Base-by-base conservation (phyloP, 2,888 invertebrate genomes). In the Leptinotarsa juncta region DNA sequence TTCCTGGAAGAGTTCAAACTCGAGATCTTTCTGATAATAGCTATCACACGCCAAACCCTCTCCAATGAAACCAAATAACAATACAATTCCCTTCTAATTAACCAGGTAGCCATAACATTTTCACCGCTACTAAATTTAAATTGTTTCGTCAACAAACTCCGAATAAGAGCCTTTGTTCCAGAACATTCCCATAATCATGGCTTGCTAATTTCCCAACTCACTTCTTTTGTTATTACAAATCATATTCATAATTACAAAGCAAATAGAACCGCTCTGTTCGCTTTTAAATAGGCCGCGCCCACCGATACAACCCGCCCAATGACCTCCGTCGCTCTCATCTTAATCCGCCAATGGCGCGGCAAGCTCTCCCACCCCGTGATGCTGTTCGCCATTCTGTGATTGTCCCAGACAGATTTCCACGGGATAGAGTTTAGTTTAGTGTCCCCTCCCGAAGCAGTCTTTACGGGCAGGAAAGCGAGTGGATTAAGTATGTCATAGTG, bases 221-320 rank as follows among this genome's bases (percentile, higher is more conserved):
- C 83, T 86, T 84, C 86, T 86, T 85, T 85, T 85, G 85, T 87
- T 86, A 87, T 86, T 86, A 87, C 87, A 88, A 88, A 88, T 88
- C 88, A 88, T 88, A 88, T 88, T 87, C 88, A 87, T 88, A 88
- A 88, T 88, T 88, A 87, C 87, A 87, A 87, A 86, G 87, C 88
- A 88, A 88, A 88, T 86, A 87, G 78, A 83, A 81, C 80, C 82
- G 78, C 80, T 81, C 81, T 78, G 81, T 73, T 77, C 77, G 66
- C 70, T 81, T 82, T 83, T 82, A 82, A 83, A 79, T 80, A 65
- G 72, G 62, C 72, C 82, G 65, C 85, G 80, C 80, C 79, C 75
- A n/a, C 72, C 32, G 65, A 32, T 70, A 65, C 73, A 70, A 51
- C 70, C 73, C 72, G 72, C 51, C 83, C 82, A 83, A 82, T 83